A percentile compares a stretch with the other conserved stretches of the same genome.
Evolutionary conservation across 1,140 invertebrate genomes (phyloP).

Genomic region (Pygmarrhopalites habei): DNA sequence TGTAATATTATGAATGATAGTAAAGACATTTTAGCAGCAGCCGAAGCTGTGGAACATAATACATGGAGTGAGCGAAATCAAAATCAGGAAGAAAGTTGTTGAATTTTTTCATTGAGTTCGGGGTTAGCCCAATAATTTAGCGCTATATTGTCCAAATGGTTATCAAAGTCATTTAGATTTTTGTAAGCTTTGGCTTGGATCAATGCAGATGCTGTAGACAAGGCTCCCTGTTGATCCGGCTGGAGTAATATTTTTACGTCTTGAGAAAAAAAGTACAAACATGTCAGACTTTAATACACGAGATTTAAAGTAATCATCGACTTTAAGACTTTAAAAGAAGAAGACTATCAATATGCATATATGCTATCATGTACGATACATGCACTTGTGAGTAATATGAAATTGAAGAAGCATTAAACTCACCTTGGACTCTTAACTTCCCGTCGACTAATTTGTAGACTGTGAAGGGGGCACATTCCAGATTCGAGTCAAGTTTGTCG

Average conservation of each 20-base stretch:
- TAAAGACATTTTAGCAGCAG: too few relatives aligned
- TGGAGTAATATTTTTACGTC: slow-evolving; percentile 13
- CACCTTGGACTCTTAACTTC: slow-evolving; percentile 59
- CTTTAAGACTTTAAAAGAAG: too few relatives aligned
- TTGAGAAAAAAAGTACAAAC: too few relatives aligned
- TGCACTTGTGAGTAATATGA: too few relatives aligned
- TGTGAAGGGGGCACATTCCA: slow-evolving; percentile 58
- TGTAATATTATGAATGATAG: too few relatives aligned
- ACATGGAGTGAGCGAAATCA: too few relatives aligned
- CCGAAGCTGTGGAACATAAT: too few relatives aligned
- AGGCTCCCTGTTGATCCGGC: slow-evolving; percentile 45
- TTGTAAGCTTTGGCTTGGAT: slow-evolving; percentile 60
- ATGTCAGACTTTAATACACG: too few relatives aligned
- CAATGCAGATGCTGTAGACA: slow-evolving; percentile 59
- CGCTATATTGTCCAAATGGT: slow-evolving; percentile 75
- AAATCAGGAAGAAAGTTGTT: slow-evolving; percentile 41
- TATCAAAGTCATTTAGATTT: slow-evolving; percentile 79
- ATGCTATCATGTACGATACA: too few relatives aligned
- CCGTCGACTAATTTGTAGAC: slow-evolving; percentile 61
- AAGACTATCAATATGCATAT: too few relatives aligned
- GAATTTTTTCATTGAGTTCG: slow-evolving; percentile 54
- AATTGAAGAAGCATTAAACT: too few relatives aligned
- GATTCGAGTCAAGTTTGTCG: slow-evolving; percentile 56
- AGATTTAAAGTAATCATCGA: too few relatives aligned
- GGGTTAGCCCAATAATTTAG: slow-evolving; percentile 70